A percentile compares a stretch with the other conserved stretches of the same genome.
Conservation (phyloP, 2,888 invertebrate genomes). For the Shargacucullia verbasci region DNA sequence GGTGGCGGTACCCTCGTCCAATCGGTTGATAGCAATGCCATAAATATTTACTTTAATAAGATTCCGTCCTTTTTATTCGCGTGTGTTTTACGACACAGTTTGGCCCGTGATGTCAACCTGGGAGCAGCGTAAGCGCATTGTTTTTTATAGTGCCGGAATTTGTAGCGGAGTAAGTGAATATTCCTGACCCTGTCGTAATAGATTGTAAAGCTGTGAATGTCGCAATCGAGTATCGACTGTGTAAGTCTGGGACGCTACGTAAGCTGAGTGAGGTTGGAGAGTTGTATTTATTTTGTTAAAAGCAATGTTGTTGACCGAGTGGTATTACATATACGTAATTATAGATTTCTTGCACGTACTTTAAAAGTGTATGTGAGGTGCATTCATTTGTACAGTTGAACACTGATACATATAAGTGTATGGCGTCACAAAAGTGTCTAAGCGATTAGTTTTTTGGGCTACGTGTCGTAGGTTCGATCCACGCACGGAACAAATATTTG, state of each 20-base stretch:
- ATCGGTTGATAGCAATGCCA: conserved; percentile 87
- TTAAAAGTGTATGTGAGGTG: no score
- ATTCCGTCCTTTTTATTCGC: conserved; percentile 86
- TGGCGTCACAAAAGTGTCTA: no score
- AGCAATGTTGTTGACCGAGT: no score
- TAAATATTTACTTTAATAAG: conserved; percentile 89
- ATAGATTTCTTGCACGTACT: no score
- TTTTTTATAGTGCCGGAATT: conserved; percentile 74
- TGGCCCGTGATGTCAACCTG: conserved; percentile 79
- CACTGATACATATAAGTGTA: no score
- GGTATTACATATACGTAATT: no score
- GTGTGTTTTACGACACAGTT: conserved; percentile 85
- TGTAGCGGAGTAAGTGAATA: conserved; percentile 71
- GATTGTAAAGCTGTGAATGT: conserved; percentile 55
- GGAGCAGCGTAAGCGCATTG: conserved; percentile 77
- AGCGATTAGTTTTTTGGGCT: no score
- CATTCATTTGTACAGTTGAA: no score
- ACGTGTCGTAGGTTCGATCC: no score
- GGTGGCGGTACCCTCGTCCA: conserved; percentile 85
- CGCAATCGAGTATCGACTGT: conserved; percentile 40
- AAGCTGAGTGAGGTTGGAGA: conserved; percentile 14
- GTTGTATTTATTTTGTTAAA: no score
- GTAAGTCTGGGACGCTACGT: conserved; percentile 6
- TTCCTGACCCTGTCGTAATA: conserved; percentile 60
- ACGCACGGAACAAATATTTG: no score